A percentile compares a stretch with the other conserved stretches of the same genome.
phyloP scores from a whole-genome alignment of 2,888 invertebrate genomes.

The Hyposoter didymator region DNA sequence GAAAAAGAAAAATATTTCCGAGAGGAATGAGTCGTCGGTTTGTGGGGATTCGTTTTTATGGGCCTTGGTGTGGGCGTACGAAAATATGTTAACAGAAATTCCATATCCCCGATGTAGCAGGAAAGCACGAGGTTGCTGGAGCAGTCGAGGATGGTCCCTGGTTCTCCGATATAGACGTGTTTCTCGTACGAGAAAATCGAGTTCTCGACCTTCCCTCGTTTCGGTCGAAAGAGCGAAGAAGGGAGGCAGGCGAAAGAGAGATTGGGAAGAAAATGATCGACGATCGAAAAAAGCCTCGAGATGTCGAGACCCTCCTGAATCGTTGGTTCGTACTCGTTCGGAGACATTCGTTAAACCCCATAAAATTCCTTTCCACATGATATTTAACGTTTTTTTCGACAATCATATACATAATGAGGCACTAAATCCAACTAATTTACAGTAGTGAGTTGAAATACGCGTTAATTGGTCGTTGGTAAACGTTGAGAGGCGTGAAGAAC shows the following conservation, averaged over 20 bases:
- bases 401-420: slow-evolving; percentile 2
- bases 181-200: slow-evolving; percentile 1
- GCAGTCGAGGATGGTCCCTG: slow-evolving; percentile 30
- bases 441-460: slow-evolving; percentile 60
- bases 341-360: neutral
- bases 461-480: slow-evolving; percentile 77
- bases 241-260: neutral
- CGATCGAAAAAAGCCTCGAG: slow-evolving; percentile 31
- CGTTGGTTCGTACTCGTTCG: neutral
- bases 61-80: slow-evolving; percentile 62
- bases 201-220: slow-evolving; percentile 4
- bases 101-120: slow-evolving; percentile 78
- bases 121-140: slow-evolving; percentile 69
- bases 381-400: neutral
- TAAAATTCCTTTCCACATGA: neutral
- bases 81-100: slow-evolving; percentile 80
- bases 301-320: neutral
- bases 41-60: neutral
- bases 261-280: slow-evolving; percentile 8
- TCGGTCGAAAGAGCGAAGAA: neutral
- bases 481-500: slow-evolving; percentile 79
- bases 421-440: slow-evolving; percentile 46
- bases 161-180: neutral
- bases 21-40: neutral
- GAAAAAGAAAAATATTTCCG: neutral